These are phyloP conservation scores for Spisula solida DNA, from an alignment of 2,888 invertebrate genomes.

Conservation along the genomic window DNA sequence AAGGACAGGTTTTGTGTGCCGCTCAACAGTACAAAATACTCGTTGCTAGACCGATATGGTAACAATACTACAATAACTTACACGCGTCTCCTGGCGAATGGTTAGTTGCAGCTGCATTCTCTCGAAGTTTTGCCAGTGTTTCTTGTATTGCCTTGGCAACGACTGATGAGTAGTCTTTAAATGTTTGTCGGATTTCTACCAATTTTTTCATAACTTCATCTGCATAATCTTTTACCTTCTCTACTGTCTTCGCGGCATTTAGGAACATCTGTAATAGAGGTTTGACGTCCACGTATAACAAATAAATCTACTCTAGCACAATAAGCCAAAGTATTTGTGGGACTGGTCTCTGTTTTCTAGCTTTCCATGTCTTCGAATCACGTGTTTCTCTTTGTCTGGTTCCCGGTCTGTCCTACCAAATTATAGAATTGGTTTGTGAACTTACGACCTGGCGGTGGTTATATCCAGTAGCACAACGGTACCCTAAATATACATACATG, in stretches of 20 bases:
- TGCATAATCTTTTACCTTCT: background rate
- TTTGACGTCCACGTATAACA: background rate
- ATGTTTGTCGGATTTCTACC: background rate
- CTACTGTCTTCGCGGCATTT: background rate
- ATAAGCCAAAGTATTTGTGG: background rate
- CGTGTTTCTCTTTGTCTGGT: background rate
- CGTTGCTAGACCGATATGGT: no score
- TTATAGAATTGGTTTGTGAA: no score
- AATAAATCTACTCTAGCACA: no score
- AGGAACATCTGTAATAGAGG: background rate
- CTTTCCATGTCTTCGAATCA: background rate
- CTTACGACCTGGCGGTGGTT: no score
- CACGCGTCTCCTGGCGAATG: background rate
- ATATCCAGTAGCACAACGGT: no score
- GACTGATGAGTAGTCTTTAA: background rate
- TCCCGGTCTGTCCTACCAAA: no score
- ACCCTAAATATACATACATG: no score
- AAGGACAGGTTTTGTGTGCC: no score
- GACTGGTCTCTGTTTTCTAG: background rate
- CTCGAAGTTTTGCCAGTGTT: background rate
- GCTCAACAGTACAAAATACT: no score
- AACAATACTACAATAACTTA: background rate
- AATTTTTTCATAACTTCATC: conserved; percentile 12
- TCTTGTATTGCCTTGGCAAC: background rate
- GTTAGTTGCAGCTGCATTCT: background rate